Evolutionary conservation across 1,140 invertebrate genomes (phyloP).

Genomic region (Heliconius hewitsoni): DNA sequence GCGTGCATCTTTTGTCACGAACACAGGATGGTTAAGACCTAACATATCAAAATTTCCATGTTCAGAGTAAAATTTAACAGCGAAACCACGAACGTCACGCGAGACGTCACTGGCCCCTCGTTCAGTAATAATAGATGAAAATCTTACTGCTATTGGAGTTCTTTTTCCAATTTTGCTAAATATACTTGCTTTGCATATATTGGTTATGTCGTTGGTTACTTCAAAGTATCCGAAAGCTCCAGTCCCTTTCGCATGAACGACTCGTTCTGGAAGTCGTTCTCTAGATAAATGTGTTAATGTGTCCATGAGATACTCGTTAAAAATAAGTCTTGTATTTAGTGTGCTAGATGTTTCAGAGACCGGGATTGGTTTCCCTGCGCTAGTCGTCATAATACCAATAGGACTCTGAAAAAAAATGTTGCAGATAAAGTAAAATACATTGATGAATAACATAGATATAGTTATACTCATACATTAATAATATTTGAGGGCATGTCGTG

Average conservation of each 20-base stretch:
- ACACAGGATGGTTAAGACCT: slow-evolving; percentile 86
- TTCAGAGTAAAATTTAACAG: slow-evolving; percentile 87
- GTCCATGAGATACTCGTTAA: slow-evolving; percentile 23
- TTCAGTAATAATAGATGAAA: slow-evolving; percentile 80
- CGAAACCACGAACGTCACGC: slow-evolving; percentile 85
- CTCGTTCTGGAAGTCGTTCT: slow-evolving; percentile 95
- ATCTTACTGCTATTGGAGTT: slow-evolving; percentile 86
- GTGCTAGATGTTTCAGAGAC: slow-evolving; percentile 12
- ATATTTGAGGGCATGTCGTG: no score
- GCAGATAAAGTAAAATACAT: no score
- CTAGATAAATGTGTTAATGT: slow-evolving; percentile 86
- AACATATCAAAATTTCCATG: slow-evolving; percentile 88
- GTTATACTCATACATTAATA: no score
- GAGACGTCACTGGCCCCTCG: slow-evolving; percentile 90
- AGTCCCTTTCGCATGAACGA: slow-evolving; percentile 96
- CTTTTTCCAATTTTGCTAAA: slow-evolving; percentile 92
- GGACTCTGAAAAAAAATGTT: neutral
- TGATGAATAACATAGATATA: no score
- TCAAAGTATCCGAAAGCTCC: slow-evolving; percentile 97
- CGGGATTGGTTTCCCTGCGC: slow-evolving; percentile 13
- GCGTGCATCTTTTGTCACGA: slow-evolving; percentile 85
- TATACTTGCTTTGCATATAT: slow-evolving; percentile 90
- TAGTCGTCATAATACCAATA: slow-evolving; percentile 18
- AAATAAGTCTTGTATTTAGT: slow-evolving; percentile 18
- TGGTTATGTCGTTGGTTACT: slow-evolving; percentile 93